A percentile compares a stretch with the other conserved stretches of the same genome.
phyloP scores from a whole-genome alignment of 2,113 vertebrate species.

The Nothocercus nigrocapillus region DNA sequence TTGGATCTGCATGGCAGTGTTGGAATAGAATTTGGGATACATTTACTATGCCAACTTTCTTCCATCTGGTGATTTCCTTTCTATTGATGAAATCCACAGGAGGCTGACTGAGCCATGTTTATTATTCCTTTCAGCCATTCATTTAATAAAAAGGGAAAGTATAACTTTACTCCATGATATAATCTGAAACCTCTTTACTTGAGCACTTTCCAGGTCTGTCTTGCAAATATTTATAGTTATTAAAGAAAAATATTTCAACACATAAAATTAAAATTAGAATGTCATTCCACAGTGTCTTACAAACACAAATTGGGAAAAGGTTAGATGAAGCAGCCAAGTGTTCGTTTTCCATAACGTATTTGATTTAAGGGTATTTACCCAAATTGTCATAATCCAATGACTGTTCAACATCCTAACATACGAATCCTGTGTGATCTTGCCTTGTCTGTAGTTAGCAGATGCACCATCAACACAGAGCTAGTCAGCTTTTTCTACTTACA shows the following conservation, averaged over 20 bases:
- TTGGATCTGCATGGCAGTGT: background rate
- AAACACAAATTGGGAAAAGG: background rate
- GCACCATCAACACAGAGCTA: background rate
- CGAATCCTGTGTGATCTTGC: background rate
- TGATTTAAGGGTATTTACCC: background rate
- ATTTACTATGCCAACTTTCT: background rate
- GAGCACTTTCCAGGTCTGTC: background rate
- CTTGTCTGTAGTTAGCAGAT: background rate
- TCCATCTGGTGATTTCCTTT: background rate
- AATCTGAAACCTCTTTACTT: background rate
- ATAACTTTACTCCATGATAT: background rate
- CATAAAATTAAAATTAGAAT: background rate
- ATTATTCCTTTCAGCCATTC: background rate
- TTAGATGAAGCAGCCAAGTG: background rate
- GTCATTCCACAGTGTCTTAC: background rate
- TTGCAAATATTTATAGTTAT: background rate
- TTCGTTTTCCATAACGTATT: background rate
- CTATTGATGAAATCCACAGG: background rate
- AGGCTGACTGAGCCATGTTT: background rate
- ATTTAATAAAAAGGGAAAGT: background rate
- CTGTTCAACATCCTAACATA: fast-evolving
- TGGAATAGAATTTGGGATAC: background rate
- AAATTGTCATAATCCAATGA: background rate
- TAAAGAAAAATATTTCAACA: background rate
- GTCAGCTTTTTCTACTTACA: background rate